Conservation (phyloP, 1,140 invertebrate genomes). For the Drosophila oshimai region DNA sequence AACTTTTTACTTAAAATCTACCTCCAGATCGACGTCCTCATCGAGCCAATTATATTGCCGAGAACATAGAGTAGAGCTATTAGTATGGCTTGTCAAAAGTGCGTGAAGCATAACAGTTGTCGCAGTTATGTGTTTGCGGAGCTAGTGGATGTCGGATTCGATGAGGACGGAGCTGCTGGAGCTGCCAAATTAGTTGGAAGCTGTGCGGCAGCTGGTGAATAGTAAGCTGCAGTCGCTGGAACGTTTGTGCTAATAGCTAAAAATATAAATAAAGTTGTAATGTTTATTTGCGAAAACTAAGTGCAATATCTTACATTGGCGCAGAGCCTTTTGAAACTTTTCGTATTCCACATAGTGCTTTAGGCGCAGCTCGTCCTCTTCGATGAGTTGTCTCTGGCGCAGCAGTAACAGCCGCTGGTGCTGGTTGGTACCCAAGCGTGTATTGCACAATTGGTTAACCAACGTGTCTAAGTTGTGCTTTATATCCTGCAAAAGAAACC, state of each 20-base stretch:
- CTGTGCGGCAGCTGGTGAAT: slow-evolving; percentile 63
- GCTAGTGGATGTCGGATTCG: slow-evolving; percentile 51
- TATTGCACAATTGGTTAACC: slow-evolving; percentile 77
- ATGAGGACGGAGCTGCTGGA: slow-evolving; percentile 50
- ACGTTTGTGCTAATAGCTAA: slow-evolving; percentile 76
- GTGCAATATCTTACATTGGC: slow-evolving; percentile 68
- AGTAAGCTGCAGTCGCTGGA: slow-evolving; percentile 62
- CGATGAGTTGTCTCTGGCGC: slow-evolving; percentile 81
- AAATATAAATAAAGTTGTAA: slow-evolving; percentile 7
- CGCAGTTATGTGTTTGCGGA: slow-evolving; percentile 63
- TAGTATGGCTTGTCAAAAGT: slow-evolving; percentile 66
- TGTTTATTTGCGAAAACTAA: background rate
- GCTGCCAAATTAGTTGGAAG: slow-evolving; percentile 63
- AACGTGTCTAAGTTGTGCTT: slow-evolving; percentile 81
- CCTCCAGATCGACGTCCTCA: slow-evolving; percentile 39
- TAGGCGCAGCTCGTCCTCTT: slow-evolving; percentile 80
- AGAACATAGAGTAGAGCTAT: slow-evolving; percentile 48
- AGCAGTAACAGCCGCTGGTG: slow-evolving; percentile 76
- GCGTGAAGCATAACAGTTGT: slow-evolving; percentile 34
- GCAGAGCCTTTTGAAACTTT: slow-evolving; percentile 79
- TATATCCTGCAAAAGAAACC: slow-evolving; percentile 60
- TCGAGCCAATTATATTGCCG: slow-evolving; percentile 56
- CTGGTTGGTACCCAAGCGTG: slow-evolving; percentile 79
- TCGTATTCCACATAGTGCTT: slow-evolving; percentile 82
- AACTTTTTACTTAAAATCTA: slow-evolving; percentile 66